Evolutionary conservation across 92 coral and sea anemone genomes (phyloP).

Genomic region (Epizoanthus stellaris): DNA sequence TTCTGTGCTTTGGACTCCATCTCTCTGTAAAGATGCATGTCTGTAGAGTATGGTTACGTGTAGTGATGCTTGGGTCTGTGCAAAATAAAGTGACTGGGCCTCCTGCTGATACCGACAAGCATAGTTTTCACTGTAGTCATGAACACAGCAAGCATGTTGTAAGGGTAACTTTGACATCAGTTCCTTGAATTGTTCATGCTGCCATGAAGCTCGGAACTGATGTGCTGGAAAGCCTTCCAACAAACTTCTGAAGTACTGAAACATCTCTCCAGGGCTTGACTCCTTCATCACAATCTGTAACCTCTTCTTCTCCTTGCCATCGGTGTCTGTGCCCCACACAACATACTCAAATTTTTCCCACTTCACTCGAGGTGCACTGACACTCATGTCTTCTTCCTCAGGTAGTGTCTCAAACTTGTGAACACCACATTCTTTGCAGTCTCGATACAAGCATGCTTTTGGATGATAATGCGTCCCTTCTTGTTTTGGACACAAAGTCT

Average conservation of each 20-base stretch:
- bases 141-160: constrained; percentile 50
- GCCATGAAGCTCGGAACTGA: constrained; percentile 70
- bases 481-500: constrained; percentile 28
- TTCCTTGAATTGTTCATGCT: constrained; percentile 40
- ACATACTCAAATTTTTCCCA: constrained; percentile 65
- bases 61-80: constrained; percentile 58
- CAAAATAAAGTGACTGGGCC: constrained; percentile 39
- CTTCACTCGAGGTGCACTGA: constrained; percentile 49
- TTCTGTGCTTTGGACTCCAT: constrained; percentile 48
- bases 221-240: constrained; percentile 58
- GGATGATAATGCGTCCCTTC: constrained; percentile 19
- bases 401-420: not conserved
- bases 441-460: constrained; percentile 11
- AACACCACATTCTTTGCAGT: constrained; percentile 20
- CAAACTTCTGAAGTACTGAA: constrained; percentile 22
- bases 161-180: constrained; percentile 46
- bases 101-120: constrained; percentile 48
- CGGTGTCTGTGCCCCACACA: constrained; percentile 15
- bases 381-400: constrained; percentile 33
- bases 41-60: constrained; percentile 64
- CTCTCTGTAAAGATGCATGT: constrained; percentile 38
- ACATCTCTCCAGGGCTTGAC: constrained; percentile 69
- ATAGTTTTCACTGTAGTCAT: constrained; percentile 59
- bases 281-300: constrained; percentile 43
- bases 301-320: constrained; percentile 38